Conservation (phyloP, 2,113 vertebrate species). For the Sclerurus mexicanus region DNA sequence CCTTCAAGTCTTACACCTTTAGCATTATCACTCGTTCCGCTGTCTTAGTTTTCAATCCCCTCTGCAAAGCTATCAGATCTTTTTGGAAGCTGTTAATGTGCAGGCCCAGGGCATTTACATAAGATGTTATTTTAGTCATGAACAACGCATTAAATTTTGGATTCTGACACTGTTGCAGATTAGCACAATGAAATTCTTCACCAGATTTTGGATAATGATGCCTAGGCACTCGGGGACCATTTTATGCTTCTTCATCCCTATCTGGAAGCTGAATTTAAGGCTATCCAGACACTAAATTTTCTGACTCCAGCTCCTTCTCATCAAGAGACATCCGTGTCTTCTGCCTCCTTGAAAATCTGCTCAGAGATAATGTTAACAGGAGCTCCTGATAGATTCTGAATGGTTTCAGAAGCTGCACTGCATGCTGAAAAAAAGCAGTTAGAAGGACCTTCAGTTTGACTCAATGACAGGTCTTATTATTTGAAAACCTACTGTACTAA, state of each 20-base stretch:
- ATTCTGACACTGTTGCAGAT: not conserved
- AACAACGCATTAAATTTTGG: not conserved
- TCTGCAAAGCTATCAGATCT: not conserved
- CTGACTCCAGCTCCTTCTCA: not conserved
- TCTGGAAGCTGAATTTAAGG: not conserved
- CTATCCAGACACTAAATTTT: not conserved
- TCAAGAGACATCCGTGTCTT: not conserved
- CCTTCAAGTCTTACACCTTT: not conserved
- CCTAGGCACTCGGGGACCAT: not conserved
- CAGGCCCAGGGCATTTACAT: not conserved
- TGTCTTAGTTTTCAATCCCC: not conserved
- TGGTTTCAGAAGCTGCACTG: not conserved
- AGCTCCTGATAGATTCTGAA: not conserved
- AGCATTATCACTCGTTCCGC: not conserved
- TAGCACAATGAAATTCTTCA: conserved; percentile 8
- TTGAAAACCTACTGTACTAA: not conserved
- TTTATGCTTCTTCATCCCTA: not conserved
- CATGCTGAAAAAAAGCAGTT: not conserved
- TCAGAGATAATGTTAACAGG: not conserved
- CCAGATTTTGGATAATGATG: not conserved
- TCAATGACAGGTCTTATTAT: not conserved
- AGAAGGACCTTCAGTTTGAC: not conserved
- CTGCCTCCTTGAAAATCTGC: not conserved
- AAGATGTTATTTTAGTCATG: conserved; percentile 10
- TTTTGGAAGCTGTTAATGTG: conserved; percentile 14